phyloP scores from a whole-genome alignment of 2,888 invertebrate genomes.

The Drosophila rellima region DNA sequence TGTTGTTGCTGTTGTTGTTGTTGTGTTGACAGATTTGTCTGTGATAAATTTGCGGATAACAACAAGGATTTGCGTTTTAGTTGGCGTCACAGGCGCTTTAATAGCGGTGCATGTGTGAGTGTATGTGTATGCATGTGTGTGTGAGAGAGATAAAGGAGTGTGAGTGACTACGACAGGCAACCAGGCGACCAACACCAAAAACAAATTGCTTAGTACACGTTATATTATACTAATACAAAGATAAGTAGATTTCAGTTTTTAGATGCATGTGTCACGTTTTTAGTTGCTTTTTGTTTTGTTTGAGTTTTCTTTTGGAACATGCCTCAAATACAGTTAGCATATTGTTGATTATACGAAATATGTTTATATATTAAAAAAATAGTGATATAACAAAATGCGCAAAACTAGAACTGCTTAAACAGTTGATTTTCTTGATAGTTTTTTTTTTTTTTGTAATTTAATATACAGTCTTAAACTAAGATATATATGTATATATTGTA shows the following conservation, averaged over 20 bases:
- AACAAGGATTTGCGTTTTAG: slow-evolving; percentile 82
- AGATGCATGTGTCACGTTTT: slow-evolving; percentile 58
- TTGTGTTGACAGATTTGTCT: slow-evolving; percentile 82
- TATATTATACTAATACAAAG: slow-evolving; percentile 33
- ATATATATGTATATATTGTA: slow-evolving; percentile 22
- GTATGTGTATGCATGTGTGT: slow-evolving; percentile 2
- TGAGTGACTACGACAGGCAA: slow-evolving; percentile 59
- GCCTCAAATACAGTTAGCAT: slow-evolving; percentile 66
- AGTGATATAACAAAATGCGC: slow-evolving; percentile 60
- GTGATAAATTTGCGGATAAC: slow-evolving; percentile 82
- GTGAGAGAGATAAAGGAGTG: slow-evolving; percentile 12
- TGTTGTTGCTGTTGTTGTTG: slow-evolving; percentile 58
- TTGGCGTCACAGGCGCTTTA: slow-evolving; percentile 60
- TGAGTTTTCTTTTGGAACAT: slow-evolving; percentile 51
- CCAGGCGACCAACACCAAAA: slow-evolving; percentile 75
- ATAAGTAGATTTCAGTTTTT: slow-evolving; percentile 39
- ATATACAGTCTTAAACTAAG: slow-evolving; percentile 49
- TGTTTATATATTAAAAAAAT: slow-evolving; percentile 16
- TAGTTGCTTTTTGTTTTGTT: slow-evolving; percentile 52
- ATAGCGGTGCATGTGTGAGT: slow-evolving; percentile 37
- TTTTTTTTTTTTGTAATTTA: slow-evolving; percentile 1
- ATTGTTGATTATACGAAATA: slow-evolving; percentile 44
- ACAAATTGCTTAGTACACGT: slow-evolving; percentile 33
- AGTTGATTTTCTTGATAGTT: slow-evolving; percentile 21
- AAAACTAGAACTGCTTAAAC: slow-evolving; percentile 49